phyloP scores from a whole-genome alignment of 2,113 vertebrate genomes.

The Crocuta crocuta region DNA sequence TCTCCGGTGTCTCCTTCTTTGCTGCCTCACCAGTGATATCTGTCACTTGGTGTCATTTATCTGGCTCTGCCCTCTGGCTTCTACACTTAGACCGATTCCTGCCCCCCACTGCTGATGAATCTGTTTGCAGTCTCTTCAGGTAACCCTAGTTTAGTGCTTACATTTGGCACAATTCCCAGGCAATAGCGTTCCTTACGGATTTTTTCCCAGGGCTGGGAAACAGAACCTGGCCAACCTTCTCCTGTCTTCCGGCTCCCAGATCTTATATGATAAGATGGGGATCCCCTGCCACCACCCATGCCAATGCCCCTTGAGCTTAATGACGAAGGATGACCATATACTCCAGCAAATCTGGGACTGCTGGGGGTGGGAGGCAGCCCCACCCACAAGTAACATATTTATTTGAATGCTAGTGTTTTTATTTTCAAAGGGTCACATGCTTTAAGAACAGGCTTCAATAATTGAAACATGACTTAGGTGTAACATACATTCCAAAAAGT shows the following conservation, averaged over 20 bases:
- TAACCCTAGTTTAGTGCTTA: not conserved
- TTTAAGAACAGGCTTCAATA: slow-evolving; percentile 42
- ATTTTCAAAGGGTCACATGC: not conserved
- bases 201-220: not conserved
- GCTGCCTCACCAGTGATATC: rapidly evolving
- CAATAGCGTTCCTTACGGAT: not conserved
- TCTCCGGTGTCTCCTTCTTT: not conserved
- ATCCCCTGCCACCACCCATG: rapidly evolving
- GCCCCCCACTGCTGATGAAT: not conserved
- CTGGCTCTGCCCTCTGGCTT: not conserved
- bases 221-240: not conserved
- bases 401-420: slow-evolving; percentile 12
- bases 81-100: not conserved
- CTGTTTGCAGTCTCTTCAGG: slow-evolving; percentile 3
- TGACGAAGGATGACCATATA: not conserved
- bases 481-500: not conserved
- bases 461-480: not conserved
- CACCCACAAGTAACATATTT: not conserved
- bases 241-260: not conserved
- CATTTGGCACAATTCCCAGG: not conserved
- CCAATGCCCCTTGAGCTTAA: not conserved
- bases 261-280: not conserved
- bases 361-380: not conserved
- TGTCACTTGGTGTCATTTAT: not conserved
- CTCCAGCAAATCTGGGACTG: not conserved